Conservation (phyloP, 37 sponge, comb jelly and placozoan genomes). For the Petrosia ficiformis region DNA sequence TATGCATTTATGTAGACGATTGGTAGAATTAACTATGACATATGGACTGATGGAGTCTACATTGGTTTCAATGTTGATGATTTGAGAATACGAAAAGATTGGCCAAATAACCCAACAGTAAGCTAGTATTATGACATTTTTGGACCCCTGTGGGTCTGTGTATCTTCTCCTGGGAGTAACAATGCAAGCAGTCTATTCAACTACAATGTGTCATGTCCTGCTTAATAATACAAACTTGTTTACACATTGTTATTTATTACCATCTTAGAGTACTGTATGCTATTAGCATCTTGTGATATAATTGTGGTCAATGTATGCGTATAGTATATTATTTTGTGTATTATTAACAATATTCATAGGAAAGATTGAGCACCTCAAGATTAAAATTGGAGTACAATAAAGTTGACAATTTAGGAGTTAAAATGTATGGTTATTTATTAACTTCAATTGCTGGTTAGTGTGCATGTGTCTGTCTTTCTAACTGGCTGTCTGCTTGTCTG, state of each 20-base stretch:
- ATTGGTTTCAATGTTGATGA: constrained; percentile 54
- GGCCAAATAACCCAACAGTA: constrained; percentile 44
- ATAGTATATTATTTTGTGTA: background rate
- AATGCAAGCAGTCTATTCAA: too few species aligned
- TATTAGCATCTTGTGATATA: too few species aligned
- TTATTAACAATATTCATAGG: background rate
- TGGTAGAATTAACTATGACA: constrained; percentile 49
- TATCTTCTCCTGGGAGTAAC: too few species aligned
- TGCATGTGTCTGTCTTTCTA: too few species aligned
- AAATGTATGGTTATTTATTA: constrained; percentile 61
- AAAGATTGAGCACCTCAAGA: background rate
- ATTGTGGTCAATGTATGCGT: background rate
- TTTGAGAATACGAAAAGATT: constrained; percentile 36
- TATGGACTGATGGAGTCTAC: constrained; percentile 19
- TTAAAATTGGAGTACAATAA: background rate
- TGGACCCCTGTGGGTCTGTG: background rate
- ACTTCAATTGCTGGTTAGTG: constrained; percentile 39
- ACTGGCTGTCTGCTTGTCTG: too few species aligned
- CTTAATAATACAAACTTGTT: too few species aligned
- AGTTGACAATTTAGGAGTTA: constrained; percentile 28
- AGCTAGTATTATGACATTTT: too few species aligned
- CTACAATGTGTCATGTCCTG: too few species aligned
- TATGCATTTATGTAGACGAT: too few species aligned
- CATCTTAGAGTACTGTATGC: too few species aligned
- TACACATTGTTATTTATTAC: too few species aligned